A percentile compares a stretch with the other conserved stretches of the same genome.
Conservation (phyloP, 92 coral and sea anemone species). For the Bergia puertoricense region DNA sequence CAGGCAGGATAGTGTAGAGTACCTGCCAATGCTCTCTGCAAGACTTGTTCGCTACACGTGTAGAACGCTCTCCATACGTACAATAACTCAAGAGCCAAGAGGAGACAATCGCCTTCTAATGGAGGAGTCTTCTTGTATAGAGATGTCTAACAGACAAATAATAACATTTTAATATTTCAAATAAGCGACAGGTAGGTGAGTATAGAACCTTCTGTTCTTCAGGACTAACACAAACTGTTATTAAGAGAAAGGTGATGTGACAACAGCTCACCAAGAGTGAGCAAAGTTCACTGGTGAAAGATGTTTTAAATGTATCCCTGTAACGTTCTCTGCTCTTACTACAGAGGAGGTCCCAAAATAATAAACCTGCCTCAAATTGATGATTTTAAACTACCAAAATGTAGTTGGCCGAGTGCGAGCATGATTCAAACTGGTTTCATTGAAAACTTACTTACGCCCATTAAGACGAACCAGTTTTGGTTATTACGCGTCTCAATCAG, state of each 20-base stretch:
- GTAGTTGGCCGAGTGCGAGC: too few species aligned
- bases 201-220: not conserved
- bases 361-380: too few species aligned
- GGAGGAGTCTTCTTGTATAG: conserved; percentile 80
- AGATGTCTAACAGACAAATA: conserved; percentile 62
- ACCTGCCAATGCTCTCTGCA: conserved; percentile 76
- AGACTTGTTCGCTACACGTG: conserved; percentile 70
- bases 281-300: too few species aligned
- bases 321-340: too few species aligned
- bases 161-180: not conserved
- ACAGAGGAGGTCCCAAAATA: too few species aligned
- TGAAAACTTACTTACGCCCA: too few species aligned
- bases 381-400: too few species aligned
- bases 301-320: too few species aligned
- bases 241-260: too few species aligned
- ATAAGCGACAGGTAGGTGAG: not conserved
- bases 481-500: not conserved
- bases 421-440: too few species aligned
- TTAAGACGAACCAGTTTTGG: too few species aligned
- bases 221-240: not conserved
- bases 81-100: conserved; percentile 78
- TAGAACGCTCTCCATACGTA: conserved; percentile 94
- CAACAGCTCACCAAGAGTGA: too few species aligned
- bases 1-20: not conserved
- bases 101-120: conserved; percentile 77